Evolutionary conservation across 2,888 invertebrate species (phyloP), one percentile per base, ranked within the genome.

Genomic region (Epirrhoe tristata): DNA sequence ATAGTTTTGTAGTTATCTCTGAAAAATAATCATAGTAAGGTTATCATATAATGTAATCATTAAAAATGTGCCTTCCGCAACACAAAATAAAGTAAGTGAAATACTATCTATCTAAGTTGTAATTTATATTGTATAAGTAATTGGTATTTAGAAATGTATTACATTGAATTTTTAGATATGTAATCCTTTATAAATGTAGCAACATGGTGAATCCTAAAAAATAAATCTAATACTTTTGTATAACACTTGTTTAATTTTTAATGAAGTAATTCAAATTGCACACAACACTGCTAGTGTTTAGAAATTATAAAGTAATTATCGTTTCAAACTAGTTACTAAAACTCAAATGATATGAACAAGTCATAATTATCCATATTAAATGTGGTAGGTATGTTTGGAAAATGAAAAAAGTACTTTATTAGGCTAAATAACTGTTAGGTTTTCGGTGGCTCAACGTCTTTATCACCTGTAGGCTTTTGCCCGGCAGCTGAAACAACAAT

Each of bases 401-500:
- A n/a, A n/a, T n/a, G n/a, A 24, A 3, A 2, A 36, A 36, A 8
- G 36, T 10, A 36, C 31, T 0, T 5, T 31, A 46, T 31, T 31
- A 39, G 14, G 6, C 14, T 31, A 36, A 36, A 43, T 36, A 10
- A 17, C n/a, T 34, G 10, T 31, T 59, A 59, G 6, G 64, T 59
- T 64, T 63, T 57, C 2, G 46, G 39, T 1, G 46, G 39, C 3
- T 16, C 8, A 4, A 73, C 77, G 62, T 79, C 69, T 61, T 77
- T 77, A 48, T 77, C 72, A 54, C 68, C 14, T 50, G 74, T 60
- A 55, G 81, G 82, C 66, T 81, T 85, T 61, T 83, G 77, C 6
- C 85, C 85, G 12, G 65, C 70, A 55, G 78, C 85, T 86, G 77
- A 59, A 83, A 84, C 65, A 55, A 17, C 8, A 8, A 51, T 5